Evolutionary conservation across 2,797 vertebrate genomes (phyloP).

Genomic region (Anabacerthia variegaticeps): DNA sequence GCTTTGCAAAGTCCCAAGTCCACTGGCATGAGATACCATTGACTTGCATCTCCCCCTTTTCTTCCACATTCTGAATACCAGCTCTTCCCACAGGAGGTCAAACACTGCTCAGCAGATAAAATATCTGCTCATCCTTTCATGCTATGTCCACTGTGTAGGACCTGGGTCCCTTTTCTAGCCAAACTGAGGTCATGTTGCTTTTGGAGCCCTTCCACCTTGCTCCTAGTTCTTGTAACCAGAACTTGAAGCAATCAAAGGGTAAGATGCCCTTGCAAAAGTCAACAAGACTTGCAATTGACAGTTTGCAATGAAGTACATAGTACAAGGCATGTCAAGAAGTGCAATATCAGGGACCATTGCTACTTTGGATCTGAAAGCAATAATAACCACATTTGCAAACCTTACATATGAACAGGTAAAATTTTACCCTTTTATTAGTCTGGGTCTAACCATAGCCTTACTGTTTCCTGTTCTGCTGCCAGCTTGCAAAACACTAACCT

Average conservation of each 20-base stretch:
- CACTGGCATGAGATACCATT: neutral
- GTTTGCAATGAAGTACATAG: neutral
- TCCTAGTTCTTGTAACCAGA: neutral
- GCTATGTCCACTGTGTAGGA: neutral
- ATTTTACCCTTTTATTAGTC: neutral
- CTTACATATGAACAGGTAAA: neutral
- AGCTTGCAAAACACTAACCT: fast-evolving
- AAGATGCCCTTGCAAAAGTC: neutral
- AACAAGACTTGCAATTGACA: neutral
- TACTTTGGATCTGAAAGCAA: neutral
- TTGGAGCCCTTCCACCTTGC: neutral
- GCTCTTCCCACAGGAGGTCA: neutral
- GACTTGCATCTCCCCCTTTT: neutral
- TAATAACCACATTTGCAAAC: neutral
- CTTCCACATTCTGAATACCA: neutral
- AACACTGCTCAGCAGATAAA: neutral
- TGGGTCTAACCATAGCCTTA: fast-evolving
- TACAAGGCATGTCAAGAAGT: neutral
- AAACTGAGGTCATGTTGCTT: neutral
- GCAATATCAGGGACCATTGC: neutral
- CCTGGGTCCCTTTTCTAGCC: neutral
- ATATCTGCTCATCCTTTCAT: neutral
- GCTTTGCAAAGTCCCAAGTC: neutral
- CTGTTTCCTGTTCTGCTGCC: neutral
- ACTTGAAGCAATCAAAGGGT: neutral